Conservation (phyloP, 2,113 vertebrate species). For the Dromaius novaehollandiae region DNA sequence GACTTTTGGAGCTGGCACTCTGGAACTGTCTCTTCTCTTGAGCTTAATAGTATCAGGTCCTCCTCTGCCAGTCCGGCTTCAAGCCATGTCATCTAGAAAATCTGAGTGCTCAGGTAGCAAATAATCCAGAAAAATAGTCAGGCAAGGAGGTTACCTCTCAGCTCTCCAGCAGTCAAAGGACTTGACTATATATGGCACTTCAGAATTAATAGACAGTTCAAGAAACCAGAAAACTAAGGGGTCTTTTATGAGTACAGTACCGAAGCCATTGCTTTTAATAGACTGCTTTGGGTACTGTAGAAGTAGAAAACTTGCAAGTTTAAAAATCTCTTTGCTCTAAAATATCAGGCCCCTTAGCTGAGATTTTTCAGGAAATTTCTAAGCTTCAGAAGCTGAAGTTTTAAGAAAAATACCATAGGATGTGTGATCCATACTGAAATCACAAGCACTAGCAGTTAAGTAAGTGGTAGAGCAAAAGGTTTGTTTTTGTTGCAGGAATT, state of each 20-base stretch:
- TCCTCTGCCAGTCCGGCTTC: not conserved
- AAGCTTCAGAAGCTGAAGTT: not conserved
- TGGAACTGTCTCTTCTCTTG: not conserved
- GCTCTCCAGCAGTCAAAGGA: not conserved
- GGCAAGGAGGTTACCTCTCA: not conserved
- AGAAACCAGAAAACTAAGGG: not conserved
- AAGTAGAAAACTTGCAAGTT: not conserved
- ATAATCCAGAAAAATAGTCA: slow-evolving; percentile 51
- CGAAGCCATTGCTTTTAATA: not conserved
- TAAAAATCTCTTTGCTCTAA: not conserved
- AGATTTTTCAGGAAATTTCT: not conserved
- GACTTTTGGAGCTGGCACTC: not conserved
- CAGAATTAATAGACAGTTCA: not conserved
- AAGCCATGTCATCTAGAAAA: not conserved
- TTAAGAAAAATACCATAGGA: not conserved
- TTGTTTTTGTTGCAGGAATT: not conserved
- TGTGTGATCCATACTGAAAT: not conserved
- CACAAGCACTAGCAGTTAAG: not conserved
- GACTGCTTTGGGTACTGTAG: not conserved
- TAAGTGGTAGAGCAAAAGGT: not conserved
- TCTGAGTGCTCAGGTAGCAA: not conserved
- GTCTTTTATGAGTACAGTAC: not conserved
- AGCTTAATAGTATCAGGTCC: not conserved
- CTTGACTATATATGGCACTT: slow-evolving; percentile 10
- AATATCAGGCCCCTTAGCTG: not conserved